phyloP scores from a whole-genome alignment of 1,140 invertebrate species.

The Dreissena polymorpha region DNA sequence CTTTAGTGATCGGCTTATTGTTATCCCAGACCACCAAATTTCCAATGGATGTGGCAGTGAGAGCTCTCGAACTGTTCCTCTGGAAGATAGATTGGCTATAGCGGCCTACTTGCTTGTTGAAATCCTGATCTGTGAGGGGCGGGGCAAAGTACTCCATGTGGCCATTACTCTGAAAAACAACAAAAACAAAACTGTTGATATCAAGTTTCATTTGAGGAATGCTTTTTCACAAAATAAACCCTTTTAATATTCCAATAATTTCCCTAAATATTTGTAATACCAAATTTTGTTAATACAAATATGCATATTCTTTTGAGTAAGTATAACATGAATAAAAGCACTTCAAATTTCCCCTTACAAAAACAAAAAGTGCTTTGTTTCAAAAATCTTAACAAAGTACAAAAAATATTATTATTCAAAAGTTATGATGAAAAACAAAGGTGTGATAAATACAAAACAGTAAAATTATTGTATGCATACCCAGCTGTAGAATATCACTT shows the following conservation, averaged over 20 bases:
- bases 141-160: constrained; percentile 77
- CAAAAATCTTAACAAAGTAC: too few relatives aligned
- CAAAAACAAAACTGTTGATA: constrained; percentile 7
- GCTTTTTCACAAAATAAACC: background rate
- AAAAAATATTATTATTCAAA: too few relatives aligned
- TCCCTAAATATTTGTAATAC: too few relatives aligned
- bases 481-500: constrained; percentile 79
- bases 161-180: constrained; percentile 64
- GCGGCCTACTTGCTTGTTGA: constrained; percentile 79
- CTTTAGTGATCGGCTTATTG: constrained; percentile 76
- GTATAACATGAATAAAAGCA: too few relatives aligned
- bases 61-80: constrained; percentile 69
- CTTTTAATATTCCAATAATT: too few relatives aligned
- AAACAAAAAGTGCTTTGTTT: too few relatives aligned
- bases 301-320: too few relatives aligned
- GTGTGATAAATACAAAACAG: too few relatives aligned
- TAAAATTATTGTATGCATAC: constrained; percentile 48
- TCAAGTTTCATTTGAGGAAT: background rate
- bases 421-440: too few relatives aligned
- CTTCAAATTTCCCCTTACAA: too few relatives aligned
- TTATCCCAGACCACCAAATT: constrained; percentile 80
- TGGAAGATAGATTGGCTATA: constrained; percentile 79
- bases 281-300: too few relatives aligned
- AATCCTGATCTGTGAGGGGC: constrained; percentile 78
- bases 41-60: constrained; percentile 79